Evolutionary conservation across 2,888 invertebrate genomes (phyloP).

Genomic region (Galerucella nymphaeae): DNA sequence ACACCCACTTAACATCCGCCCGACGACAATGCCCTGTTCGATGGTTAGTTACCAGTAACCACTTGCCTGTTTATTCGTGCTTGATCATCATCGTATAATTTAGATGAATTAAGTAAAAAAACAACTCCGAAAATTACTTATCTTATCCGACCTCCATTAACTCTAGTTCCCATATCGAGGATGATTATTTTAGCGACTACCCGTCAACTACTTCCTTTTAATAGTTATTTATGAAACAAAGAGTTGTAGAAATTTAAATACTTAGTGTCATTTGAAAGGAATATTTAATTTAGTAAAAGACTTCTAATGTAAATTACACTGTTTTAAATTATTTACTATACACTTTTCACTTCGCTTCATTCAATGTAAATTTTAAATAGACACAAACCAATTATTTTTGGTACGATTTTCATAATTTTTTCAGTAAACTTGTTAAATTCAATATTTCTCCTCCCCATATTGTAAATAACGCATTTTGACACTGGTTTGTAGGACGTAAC

Average conservation of each 20-base stretch:
- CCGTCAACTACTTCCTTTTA: constrained; percentile 6
- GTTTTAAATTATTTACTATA: too few species aligned
- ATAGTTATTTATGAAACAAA: background rate
- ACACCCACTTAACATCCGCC: constrained; percentile 51
- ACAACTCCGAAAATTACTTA: constrained; percentile 16
- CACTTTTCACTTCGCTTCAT: background rate
- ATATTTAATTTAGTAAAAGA: background rate
- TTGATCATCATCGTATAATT: constrained; percentile 18
- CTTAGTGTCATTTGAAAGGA: background rate
- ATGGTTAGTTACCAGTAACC: constrained; percentile 11
- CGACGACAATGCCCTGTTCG: constrained; percentile 38
- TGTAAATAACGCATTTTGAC: too few species aligned
- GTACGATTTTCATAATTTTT: too few species aligned
- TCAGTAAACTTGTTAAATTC: too few species aligned
- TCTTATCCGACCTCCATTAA: constrained; percentile 12
- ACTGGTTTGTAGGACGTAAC: too few species aligned
- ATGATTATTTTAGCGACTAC: constrained; percentile 13
- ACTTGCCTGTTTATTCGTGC: constrained; percentile 20
- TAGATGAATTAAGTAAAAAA: constrained; percentile 12
- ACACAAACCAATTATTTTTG: too few species aligned
- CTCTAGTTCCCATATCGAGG: constrained; percentile 9
- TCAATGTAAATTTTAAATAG: background rate
- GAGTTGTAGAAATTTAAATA: background rate
- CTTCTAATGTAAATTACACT: background rate
- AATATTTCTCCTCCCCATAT: too few species aligned